Evolutionary conservation across 2,113 vertebrate genomes (phyloP), one percentile per base, ranked within the genome.

Genomic region (Anhinga anhinga): DNA sequence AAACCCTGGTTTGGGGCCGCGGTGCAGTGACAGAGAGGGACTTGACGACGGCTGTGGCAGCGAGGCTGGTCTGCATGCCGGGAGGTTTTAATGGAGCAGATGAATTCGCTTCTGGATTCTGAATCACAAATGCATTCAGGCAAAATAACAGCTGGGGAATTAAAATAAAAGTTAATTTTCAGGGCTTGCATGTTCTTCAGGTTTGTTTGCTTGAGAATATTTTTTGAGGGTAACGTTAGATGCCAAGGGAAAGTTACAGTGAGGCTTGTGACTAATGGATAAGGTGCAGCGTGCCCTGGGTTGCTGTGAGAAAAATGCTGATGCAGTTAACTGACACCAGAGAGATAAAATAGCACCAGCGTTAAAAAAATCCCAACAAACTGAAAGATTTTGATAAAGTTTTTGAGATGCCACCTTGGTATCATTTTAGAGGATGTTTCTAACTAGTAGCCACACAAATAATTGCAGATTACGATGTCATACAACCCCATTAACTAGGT

Each of bases 401-500:
- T 96, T 94, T 88, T 44, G 36, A 88, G 80, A 77, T 63, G 55
- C 40, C 71, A 77, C 52, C 30, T 86, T n/a, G 15, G 23, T n/a
- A 67, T 55, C 5, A 32, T 92, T 86, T 59, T 85, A 69, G 55
- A 95, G 59, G 65, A 56, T 92, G 71, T 56, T 71, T 90, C 93
- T 92, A 96, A 97, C 70, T 95, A 94, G 93, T 71, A 96, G 71
- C 58, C 93, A 58, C 74, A 92, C 94, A 97, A 98, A 96, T 95
- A 98, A 98, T 97, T 93, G 65, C 93, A 87, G 79, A 97, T 97
- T 95, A 94, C 15, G 47, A 65, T 95, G 91, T 97, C 71, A 3
- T 93, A 97, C 86, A 96, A 97, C 84, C 97, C 97, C 59, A 98
- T 98, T 98, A 98, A 97, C 74, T 63, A 97, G 94, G 97, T 97